A percentile compares a stretch with the other conserved stretches of the same genome.
Conservation (phyloP, 2,113 vertebrate genomes). For the Setophaga petechia region DNA sequence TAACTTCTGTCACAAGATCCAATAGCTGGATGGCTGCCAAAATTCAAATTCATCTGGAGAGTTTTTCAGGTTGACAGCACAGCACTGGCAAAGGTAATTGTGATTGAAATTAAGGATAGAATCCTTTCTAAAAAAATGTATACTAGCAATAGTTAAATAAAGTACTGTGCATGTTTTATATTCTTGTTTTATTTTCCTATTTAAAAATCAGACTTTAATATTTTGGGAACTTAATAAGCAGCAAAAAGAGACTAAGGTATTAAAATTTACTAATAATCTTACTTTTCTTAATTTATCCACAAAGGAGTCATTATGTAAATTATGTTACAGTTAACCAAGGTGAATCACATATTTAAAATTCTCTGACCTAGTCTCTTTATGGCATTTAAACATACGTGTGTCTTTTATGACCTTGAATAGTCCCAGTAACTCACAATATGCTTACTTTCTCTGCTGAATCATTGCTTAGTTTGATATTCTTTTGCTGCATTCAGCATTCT, state of each 20-base stretch:
- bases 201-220: background rate
- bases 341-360: background rate
- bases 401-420: background rate
- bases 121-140: background rate
- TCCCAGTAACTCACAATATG: background rate
- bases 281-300: background rate
- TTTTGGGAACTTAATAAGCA: background rate
- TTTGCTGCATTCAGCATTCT: constrained; percentile 31
- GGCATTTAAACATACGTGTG: accelerated
- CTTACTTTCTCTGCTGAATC: constrained; percentile 53
- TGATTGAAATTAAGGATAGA: constrained; percentile 1
- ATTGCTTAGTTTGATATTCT: constrained; percentile 18
- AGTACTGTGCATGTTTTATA: background rate
- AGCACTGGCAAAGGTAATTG: background rate
- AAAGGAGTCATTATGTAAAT: background rate
- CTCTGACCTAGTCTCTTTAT: background rate
- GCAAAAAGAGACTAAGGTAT: background rate
- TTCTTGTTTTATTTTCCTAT: background rate
- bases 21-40: background rate
- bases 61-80: background rate
- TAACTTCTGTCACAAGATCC: background rate
- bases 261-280: background rate
- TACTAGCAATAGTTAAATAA: background rate
- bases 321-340: background rate
- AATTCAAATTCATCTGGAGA: background rate